Evolutionary conservation across 2,888 invertebrate species (phyloP), one percentile per base, ranked within the genome.

Genomic region (Orchestes rusci): DNA sequence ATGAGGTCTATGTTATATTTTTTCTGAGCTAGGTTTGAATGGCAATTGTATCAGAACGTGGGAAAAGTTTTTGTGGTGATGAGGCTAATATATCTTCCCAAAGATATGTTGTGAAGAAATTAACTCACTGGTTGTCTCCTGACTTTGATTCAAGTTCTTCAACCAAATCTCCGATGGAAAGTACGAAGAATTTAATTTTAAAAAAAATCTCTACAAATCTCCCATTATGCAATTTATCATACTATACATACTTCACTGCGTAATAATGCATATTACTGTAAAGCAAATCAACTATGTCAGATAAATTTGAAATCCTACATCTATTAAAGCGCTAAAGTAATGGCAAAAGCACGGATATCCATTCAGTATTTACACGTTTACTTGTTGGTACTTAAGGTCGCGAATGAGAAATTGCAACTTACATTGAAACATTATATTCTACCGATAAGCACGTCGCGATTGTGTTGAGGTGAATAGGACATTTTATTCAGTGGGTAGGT

Each of bases 381-480:
- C 45, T 45, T 45, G 45, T 45, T 45, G 23, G 45, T 45, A 40
- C 41, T 37, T 40, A 35, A 20, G 37, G 40, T 33, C 41, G 18
- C 40, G 18, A n/a, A 27, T 45, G 45, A 45, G 31, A 45, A 45
- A 45, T 45, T 12, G 29, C 20, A 31, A 37, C 36, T 32, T 39
- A 19, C 41, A 45, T 41, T 40, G 45, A 41, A 45, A 45, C 45
- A 45, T 45, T 45, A 45, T 45, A 45, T 40, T 45, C 37, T 7
- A 28, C 36, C 27, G 45, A 45, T 45, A 37, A 39, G 45, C n/a
- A 31, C 19, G 32, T 27, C 27, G 23, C 8, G 45, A 45, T 40
- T 40, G 41, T 40, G 40, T 37, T 18, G 36, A 8, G n/a, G n/a
- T n/a, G n/a, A n/a, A n/a, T n/a, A n/a, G 27, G 36, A 36, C 32